phyloP scores from a whole-genome alignment of 2,113 vertebrate genomes.

The Climacteris rufus region DNA sequence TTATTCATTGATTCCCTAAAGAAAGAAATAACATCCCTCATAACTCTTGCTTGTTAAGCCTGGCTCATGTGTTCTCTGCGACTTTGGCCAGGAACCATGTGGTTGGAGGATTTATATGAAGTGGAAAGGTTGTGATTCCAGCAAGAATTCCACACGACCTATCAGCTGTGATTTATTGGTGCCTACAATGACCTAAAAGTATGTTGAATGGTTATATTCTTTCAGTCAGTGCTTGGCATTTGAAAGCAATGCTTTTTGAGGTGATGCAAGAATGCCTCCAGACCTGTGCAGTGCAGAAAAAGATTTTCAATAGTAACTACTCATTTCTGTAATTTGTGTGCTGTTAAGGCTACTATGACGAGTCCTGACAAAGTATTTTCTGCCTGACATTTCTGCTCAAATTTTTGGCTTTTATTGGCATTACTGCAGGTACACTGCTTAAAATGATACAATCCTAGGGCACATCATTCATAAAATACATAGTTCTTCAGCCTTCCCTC shows the following conservation, averaged over 20 bases:
- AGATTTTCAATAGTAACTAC: neutral
- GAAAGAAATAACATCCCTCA: neutral
- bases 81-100: neutral
- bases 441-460: neutral
- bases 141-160: neutral
- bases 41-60: neutral
- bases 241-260: neutral
- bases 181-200: neutral
- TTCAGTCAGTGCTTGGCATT: neutral
- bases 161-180: neutral
- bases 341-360: neutral
- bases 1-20: neutral
- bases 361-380: neutral
- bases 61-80: neutral
- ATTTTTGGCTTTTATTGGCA: neutral
- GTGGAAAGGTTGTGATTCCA: neutral
- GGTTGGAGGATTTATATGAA: neutral
- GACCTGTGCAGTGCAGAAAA: neutral
- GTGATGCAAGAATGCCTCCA: neutral
- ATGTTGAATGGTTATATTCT: neutral
- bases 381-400: neutral
- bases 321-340: neutral
- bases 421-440: neutral
- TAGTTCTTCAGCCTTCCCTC: neutral
- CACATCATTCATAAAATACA: neutral